These are phyloP conservation scores for Stomatorhinus ivindoensis DNA, from an alignment of 2,113 vertebrate species.

Conservation along the genomic window DNA sequence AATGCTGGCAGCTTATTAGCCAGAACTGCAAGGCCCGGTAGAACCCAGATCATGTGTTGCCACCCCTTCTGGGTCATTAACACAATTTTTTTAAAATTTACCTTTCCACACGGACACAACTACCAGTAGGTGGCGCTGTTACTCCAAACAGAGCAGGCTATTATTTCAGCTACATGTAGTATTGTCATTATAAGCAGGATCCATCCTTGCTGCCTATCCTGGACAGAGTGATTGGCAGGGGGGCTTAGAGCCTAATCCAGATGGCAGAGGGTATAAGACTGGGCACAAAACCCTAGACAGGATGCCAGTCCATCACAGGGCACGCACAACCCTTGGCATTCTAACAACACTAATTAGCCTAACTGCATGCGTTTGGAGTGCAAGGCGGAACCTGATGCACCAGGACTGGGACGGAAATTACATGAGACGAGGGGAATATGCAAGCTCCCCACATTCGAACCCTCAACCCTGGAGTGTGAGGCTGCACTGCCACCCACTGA, in stretches of 20 bases:
- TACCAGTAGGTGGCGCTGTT: not conserved
- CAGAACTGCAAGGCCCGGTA: not conserved
- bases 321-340: not conserved
- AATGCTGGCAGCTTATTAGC: not conserved
- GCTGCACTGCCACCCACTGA: not conserved
- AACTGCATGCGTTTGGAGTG: not conserved
- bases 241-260: not conserved
- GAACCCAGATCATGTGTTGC: not conserved
- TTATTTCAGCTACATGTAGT: not conserved
- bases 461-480: not conserved
- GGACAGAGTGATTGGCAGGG: not conserved
- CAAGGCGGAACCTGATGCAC: not conserved
- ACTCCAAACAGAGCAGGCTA: not conserved
- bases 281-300: not conserved
- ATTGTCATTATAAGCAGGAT: not conserved
- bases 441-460: not conserved
- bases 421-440: not conserved
- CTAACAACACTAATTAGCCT: not conserved
- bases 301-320: not conserved
- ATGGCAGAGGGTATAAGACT: not conserved
- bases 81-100: not conserved
- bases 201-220: not conserved
- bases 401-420: not conserved
- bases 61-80: not conserved
- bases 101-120: not conserved